A percentile compares a stretch with the other conserved stretches of the same genome.
phyloP scores from a whole-genome alignment of 2,113 vertebrate genomes.

The Podiceps cristatus region DNA sequence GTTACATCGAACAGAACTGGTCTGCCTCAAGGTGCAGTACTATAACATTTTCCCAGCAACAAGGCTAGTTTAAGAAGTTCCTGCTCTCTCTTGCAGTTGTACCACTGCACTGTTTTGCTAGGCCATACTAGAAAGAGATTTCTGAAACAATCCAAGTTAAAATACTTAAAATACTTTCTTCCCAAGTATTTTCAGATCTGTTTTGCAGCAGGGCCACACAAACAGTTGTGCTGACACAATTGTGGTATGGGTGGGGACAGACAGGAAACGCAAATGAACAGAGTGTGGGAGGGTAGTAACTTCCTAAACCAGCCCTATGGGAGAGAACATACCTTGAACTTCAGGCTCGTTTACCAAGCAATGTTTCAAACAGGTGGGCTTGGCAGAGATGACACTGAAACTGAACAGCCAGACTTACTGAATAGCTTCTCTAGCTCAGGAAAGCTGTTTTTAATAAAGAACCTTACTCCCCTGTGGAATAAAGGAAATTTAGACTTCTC shows the following conservation, averaged over 20 bases:
- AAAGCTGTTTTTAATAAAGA: neutral
- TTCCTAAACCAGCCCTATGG: neutral
- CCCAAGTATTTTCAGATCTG: neutral
- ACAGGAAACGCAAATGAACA: conserved; percentile 19
- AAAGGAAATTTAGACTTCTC: neutral
- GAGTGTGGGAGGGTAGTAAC: neutral
- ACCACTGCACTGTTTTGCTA: neutral
- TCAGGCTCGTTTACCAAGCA: neutral
- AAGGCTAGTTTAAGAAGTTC: neutral
- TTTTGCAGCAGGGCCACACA: conserved; percentile 17
- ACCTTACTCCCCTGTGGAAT: neutral
- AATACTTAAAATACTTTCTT: conserved; percentile 9
- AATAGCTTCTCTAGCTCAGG: neutral
- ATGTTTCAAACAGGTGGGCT: neutral
- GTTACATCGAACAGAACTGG: neutral
- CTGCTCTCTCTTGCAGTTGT: neutral
- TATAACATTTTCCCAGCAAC: neutral
- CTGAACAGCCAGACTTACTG: neutral
- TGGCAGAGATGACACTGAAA: neutral
- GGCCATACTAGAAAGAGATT: neutral
- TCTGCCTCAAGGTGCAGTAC: neutral
- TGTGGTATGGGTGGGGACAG: conserved; percentile 16
- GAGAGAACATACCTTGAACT: neutral
- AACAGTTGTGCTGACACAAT: neutral
- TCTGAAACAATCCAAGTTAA: neutral